phyloP scores from a whole-genome alignment of 2,113 vertebrate genomes.

The Sceloporus undulatus region DNA sequence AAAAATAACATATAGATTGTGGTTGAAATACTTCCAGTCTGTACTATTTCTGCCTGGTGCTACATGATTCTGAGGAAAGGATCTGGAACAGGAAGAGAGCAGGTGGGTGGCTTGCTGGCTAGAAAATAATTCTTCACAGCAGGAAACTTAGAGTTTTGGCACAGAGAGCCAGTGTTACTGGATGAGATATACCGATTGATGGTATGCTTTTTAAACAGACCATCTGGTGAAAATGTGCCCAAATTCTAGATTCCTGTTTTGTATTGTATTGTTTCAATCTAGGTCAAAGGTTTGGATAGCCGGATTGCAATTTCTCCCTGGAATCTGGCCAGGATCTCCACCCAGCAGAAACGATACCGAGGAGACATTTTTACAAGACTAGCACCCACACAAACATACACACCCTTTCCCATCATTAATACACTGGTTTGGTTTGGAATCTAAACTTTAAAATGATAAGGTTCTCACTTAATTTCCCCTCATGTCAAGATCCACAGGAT shows the following conservation, averaged over 20 bases:
- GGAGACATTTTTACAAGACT: background rate
- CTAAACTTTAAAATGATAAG: background rate
- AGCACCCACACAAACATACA: background rate
- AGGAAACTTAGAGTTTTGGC: background rate
- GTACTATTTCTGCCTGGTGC: background rate
- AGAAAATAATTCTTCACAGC: background rate
- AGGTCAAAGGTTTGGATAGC: too few species aligned
- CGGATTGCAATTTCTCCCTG: slow-evolving; percentile 4
- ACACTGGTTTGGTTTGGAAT: background rate
- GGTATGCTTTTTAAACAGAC: background rate
- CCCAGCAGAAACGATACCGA: background rate
- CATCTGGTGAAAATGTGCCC: background rate
- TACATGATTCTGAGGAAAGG: background rate
- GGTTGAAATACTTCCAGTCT: background rate
- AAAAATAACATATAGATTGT: slow-evolving; percentile 55
- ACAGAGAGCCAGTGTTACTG: background rate
- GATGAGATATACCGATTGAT: background rate
- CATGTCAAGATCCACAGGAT: background rate
- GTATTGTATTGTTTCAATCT: background rate
- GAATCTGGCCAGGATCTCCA: background rate
- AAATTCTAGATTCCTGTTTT: background rate
- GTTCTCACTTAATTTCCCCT: too few species aligned
- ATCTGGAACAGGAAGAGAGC: background rate
- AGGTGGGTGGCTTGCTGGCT: background rate
- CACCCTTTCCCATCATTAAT: background rate